phyloP scores from a whole-genome alignment of 2,888 invertebrate genomes.

The Drosophila quinaria region DNA sequence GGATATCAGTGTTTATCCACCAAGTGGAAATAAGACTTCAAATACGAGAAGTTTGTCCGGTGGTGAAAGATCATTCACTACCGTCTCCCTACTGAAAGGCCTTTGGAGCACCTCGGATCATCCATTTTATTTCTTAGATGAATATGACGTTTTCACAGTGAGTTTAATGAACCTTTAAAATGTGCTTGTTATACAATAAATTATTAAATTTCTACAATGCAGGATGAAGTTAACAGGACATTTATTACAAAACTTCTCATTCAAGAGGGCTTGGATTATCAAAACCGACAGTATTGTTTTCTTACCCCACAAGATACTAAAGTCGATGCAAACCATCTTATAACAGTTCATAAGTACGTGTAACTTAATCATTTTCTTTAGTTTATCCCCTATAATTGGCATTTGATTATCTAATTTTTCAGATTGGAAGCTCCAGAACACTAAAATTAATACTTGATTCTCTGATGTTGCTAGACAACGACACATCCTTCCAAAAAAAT shows the following conservation, averaged over 20 bases:
- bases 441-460: not conserved
- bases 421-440: constrained; percentile 56
- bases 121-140: constrained; percentile 97
- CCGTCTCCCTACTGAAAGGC: constrained; percentile 96
- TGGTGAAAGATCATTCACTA: constrained; percentile 98
- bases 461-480: constrained; percentile 37
- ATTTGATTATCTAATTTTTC: constrained; percentile 6
- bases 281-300: constrained; percentile 93
- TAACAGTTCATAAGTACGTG: constrained; percentile 88
- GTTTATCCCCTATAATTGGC: not conserved
- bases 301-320: constrained; percentile 94
- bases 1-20: constrained; percentile 87
- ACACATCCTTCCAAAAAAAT: not conserved
- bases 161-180: constrained; percentile 40
- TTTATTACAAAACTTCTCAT: constrained; percentile 88
- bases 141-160: constrained; percentile 99
- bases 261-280: constrained; percentile 90
- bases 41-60: constrained; percentile 93
- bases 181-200: no score
- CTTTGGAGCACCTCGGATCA: constrained; percentile 96
- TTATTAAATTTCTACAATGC: not conserved
- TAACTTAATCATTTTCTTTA: not conserved
- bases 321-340: constrained; percentile 86
- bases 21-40: constrained; percentile 85
- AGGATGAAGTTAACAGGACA: constrained; percentile 71